phyloP scores from a whole-genome alignment of 2,797 vertebrate genomes.

The Buceros bicornis region DNA sequence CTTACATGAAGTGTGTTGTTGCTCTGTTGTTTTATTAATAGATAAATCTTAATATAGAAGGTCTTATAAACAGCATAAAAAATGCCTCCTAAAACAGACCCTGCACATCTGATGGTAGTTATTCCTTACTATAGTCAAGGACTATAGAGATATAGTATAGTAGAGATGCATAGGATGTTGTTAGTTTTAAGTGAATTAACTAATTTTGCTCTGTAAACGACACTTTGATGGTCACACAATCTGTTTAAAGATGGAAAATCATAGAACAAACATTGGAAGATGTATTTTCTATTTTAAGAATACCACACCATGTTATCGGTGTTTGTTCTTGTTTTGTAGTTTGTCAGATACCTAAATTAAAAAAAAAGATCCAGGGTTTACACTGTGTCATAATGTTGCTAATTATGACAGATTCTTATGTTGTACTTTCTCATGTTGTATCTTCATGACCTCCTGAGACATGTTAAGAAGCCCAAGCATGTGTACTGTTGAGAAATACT shows the following conservation, averaged over 20 bases:
- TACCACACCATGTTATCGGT: not conserved
- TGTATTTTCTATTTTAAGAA: not conserved
- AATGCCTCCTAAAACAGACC: not conserved
- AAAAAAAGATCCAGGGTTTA: not conserved
- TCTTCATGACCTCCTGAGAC: not conserved
- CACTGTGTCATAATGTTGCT: not conserved
- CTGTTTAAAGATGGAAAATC: not conserved
- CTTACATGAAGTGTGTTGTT: not conserved
- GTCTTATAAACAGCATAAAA: not conserved
- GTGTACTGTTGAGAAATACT: not conserved
- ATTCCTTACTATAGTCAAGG: not conserved
- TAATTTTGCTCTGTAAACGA: not conserved
- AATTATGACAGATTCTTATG: not conserved
- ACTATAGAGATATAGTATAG: not conserved
- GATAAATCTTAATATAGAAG: too few relatives aligned
- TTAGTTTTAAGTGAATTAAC: not conserved
- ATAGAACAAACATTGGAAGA: not conserved
- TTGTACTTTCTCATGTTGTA: fast-evolving
- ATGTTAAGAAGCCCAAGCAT: not conserved
- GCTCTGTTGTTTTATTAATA: not conserved
- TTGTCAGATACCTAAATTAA: not conserved
- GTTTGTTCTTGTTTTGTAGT: not conserved
- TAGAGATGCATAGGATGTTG: not conserved
- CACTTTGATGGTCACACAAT: not conserved
- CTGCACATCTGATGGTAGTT: fast-evolving